Evolutionary conservation across 2,113 vertebrate species (phyloP).

Genomic region (Ochotona princeps): DNA sequence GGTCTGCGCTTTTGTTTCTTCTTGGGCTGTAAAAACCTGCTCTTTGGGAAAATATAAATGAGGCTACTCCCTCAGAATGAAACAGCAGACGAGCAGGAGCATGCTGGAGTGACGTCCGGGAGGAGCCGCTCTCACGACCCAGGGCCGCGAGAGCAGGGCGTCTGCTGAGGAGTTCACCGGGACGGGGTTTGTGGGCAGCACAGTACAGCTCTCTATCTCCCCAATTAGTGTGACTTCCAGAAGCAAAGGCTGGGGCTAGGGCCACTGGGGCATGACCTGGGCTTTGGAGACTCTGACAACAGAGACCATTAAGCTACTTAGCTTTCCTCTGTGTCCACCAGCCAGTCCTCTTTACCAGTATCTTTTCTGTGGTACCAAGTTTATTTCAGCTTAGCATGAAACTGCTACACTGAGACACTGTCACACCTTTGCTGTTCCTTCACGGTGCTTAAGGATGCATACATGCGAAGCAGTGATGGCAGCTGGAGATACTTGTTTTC

Average conservation of each 20-base stretch:
- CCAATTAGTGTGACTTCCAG: background rate
- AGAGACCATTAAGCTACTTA: background rate
- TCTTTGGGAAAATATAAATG: slow-evolving; percentile 1
- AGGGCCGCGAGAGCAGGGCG: no score
- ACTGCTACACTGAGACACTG: background rate
- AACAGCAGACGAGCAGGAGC: background rate
- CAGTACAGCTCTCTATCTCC: background rate
- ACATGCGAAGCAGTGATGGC: background rate
- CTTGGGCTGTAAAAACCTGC: background rate
- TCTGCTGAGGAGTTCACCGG: background rate
- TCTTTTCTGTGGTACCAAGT: background rate
- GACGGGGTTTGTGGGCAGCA: background rate
- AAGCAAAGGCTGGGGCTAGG: background rate
- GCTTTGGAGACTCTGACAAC: background rate
- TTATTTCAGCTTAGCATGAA: background rate
- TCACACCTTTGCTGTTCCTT: background rate
- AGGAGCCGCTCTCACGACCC: background rate
- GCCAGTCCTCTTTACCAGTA: background rate
- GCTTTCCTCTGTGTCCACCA: background rate
- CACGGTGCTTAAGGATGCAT: background rate
- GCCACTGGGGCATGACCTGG: background rate
- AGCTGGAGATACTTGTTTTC: background rate
- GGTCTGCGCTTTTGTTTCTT: slow-evolving; percentile 3
- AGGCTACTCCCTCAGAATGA: background rate
- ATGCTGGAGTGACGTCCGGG: background rate